A percentile compares a stretch with the other conserved stretches of the same genome.
Evolutionary conservation across 2,113 vertebrate genomes (phyloP).

Genomic region (Actinemys pallida): DNA sequence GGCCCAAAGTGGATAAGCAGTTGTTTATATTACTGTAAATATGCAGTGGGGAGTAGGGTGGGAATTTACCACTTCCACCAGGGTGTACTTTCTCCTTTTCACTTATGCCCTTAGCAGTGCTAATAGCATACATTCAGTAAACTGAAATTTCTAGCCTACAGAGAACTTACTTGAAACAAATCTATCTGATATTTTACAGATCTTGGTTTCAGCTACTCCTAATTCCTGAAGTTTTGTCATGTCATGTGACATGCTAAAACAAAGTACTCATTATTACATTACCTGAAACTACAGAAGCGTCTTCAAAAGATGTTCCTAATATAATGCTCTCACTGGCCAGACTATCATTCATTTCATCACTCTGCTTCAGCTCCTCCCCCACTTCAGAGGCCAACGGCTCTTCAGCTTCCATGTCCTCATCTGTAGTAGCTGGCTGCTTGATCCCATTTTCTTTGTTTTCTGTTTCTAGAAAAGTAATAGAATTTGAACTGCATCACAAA

Average conservation of each 20-base stretch:
- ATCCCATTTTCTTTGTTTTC: constrained; percentile 31
- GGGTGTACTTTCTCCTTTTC: not conserved
- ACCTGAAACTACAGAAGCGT: constrained; percentile 70
- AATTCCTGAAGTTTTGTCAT: not conserved
- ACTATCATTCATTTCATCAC: not conserved
- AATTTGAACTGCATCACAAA: constrained; percentile 8
- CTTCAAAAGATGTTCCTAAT: constrained; percentile 48
- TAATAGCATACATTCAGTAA: not conserved
- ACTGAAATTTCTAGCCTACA: not conserved
- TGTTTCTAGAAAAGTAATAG: constrained; percentile 45
- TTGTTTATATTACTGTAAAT: not conserved
- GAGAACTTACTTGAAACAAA: not conserved
- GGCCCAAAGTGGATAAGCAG: not conserved
- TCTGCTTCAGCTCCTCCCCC: constrained; percentile 23
- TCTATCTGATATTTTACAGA: not conserved
- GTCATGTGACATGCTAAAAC: not conserved
- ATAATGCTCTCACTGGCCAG: not conserved
- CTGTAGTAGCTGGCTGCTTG: not conserved
- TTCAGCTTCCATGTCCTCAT: not conserved
- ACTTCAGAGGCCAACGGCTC: not conserved
- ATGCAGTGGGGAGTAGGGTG: not conserved
- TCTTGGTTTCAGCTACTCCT: not conserved
- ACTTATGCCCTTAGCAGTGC: not conserved
- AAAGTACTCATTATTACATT: not conserved
- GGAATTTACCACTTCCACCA: not conserved